Conservation (phyloP, 2,797 vertebrate species). For the Falco cherrug region DNA sequence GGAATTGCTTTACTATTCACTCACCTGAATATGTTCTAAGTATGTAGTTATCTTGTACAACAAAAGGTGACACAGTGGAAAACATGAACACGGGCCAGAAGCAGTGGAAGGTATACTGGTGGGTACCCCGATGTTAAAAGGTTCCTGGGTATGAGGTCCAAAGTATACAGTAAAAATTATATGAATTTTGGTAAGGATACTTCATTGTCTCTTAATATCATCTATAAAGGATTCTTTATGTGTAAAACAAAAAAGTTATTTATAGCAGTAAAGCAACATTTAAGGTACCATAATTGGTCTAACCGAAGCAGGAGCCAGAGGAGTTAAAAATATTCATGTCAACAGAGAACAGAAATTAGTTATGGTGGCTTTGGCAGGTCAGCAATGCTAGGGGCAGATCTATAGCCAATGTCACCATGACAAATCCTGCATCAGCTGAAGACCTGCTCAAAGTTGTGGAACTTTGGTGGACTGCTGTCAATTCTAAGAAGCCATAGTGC, state of each 20-base stretch:
- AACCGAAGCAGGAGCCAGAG: not conserved
- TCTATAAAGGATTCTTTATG: not conserved
- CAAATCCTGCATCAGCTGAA: not conserved
- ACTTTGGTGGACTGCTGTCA: not conserved
- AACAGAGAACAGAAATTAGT: not conserved
- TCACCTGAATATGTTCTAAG: not conserved
- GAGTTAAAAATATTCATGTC: not conserved
- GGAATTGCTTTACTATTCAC: not conserved
- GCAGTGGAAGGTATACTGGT: not conserved
- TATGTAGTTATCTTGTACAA: not conserved
- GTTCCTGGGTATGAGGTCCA: not conserved
- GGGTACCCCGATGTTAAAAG: not conserved
- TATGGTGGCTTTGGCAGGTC: not conserved
- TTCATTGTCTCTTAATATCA: not conserved
- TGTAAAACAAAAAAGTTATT: not conserved
- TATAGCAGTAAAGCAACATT: not conserved
- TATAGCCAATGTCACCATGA: accelerated
- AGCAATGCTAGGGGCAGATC: not conserved
- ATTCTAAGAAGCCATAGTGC: accelerated
- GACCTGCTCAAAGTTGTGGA: not conserved
- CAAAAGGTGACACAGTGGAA: not conserved
- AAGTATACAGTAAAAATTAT: not conserved
- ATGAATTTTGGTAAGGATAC: not conserved
- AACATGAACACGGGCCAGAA: not conserved
- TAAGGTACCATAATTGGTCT: not conserved